These are phyloP conservation scores for Neopipo cinnamomea DNA, from an alignment of 2,113 vertebrate species.

Conservation along the genomic window DNA sequence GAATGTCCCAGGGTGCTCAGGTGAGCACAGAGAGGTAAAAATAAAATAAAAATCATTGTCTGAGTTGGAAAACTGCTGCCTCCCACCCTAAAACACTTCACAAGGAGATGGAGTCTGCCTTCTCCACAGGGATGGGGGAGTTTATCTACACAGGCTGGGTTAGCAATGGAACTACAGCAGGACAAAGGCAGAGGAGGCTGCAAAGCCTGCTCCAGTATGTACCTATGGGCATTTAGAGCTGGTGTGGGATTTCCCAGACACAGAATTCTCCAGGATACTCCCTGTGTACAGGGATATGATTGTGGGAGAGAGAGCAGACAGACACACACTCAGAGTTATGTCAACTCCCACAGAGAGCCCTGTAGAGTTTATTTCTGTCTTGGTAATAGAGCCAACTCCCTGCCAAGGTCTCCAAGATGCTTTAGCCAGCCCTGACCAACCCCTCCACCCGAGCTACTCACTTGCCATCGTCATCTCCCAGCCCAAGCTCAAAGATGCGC, in stretches of 20 bases:
- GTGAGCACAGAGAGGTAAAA: background rate
- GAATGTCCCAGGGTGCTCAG: background rate
- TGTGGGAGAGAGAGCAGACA: background rate
- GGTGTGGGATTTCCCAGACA: background rate
- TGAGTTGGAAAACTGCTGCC: background rate
- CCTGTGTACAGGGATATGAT: background rate
- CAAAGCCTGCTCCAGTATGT: background rate
- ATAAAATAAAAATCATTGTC: background rate
- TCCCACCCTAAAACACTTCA: background rate
- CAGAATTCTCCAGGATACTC: background rate
- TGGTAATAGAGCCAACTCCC: background rate
- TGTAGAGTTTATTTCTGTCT: background rate
- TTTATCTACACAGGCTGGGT: background rate
- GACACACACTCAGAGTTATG: accelerated
- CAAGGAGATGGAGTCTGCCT: background rate
- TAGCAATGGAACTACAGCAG: background rate
- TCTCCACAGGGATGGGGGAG: background rate
- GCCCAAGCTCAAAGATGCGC: slow-evolving; percentile 91
- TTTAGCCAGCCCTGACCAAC: background rate
- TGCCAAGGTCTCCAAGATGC: background rate
- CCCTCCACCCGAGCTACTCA: slow-evolving; percentile 73
- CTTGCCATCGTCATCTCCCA: slow-evolving; percentile 95
- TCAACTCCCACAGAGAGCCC: background rate
- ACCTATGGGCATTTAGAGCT: background rate
- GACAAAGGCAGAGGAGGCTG: background rate